Percentiles rank a stretch among this genome's conserved stretches.
Conservation (phyloP, 2,888 invertebrate species). For the Sceliomorpha sp. region DNA sequence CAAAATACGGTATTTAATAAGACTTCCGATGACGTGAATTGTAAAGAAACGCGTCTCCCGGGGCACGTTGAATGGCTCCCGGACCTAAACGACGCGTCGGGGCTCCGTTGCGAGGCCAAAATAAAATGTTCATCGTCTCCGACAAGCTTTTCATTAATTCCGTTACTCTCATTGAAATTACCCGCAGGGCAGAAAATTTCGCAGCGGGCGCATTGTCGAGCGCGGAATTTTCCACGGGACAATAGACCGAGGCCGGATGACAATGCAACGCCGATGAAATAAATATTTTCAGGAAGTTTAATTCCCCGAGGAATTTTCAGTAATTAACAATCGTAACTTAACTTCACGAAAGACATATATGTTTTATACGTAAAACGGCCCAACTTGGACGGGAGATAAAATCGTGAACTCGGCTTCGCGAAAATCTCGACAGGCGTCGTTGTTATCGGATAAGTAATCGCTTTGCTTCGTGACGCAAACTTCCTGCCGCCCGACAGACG, state of each 20-base stretch:
- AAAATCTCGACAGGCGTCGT: constrained; percentile 3
- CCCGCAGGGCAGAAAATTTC: constrained; percentile 14
- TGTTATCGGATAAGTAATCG: constrained; percentile 25
- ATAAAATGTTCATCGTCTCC: constrained; percentile 16
- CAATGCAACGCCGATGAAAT: constrained; percentile 2
- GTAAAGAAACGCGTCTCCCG: constrained; percentile 10
- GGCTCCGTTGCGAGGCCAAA: constrained; percentile 9
- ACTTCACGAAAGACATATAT: too few species aligned
- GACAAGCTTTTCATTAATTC: constrained; percentile 22
- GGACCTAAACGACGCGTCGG: constrained; percentile 8
- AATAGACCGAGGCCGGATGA: background rate
- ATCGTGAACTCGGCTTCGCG: constrained; percentile 2
- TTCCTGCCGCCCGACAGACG: constrained; percentile 1
- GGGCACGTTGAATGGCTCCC: constrained; percentile 3
- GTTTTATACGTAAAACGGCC: too few species aligned
- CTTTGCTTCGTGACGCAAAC: constrained; percentile 20
- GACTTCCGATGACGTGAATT: background rate
- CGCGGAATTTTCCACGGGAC: constrained; percentile 6
- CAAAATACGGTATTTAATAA: constrained; percentile 2
- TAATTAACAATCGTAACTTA: too few species aligned
- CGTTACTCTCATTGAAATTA: constrained; percentile 6
- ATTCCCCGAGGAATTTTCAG: background rate
- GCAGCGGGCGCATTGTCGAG: constrained; percentile 12
- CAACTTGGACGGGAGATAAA: too few species aligned
- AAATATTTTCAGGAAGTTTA: background rate